A percentile compares a stretch with the other conserved stretches of the same genome.
phyloP scores from a whole-genome alignment of 2,113 vertebrate species.

The Callithrix jacchus region DNA sequence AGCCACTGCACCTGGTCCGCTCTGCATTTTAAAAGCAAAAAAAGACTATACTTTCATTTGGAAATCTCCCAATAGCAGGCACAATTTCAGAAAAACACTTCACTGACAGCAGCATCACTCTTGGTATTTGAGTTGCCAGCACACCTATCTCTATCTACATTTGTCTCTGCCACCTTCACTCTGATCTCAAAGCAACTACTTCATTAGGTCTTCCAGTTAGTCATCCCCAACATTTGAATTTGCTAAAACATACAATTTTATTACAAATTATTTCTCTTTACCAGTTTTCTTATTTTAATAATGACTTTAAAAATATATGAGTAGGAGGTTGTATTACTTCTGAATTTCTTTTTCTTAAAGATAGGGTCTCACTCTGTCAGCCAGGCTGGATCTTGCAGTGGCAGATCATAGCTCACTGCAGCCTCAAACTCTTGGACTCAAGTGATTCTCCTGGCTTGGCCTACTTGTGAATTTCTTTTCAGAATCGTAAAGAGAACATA shows the following conservation, averaged over 20 bases:
- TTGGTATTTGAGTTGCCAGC: not conserved
- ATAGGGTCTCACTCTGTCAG: no score
- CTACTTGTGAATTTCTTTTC: slow-evolving; percentile 37
- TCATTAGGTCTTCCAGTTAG: not conserved
- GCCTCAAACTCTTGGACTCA: no score
- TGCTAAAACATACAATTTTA: not conserved
- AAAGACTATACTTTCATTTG: not conserved
- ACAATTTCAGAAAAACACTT: not conserved
- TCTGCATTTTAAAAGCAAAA: not conserved
- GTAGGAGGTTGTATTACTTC: not conserved
- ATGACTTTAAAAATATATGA: not conserved
- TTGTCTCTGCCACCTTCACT: not conserved
- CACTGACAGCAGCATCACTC: not conserved
- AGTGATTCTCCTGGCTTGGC: not conserved
- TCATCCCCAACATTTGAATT: not conserved
- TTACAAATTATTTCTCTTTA: not conserved
- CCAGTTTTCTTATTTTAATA: slow-evolving; percentile 11
- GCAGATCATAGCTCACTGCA: no score
- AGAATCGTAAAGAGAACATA: not conserved
- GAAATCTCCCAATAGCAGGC: not conserved
- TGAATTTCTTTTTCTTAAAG: not conserved
- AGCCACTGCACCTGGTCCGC: no score
- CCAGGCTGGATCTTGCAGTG: no score
- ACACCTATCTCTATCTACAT: not conserved
- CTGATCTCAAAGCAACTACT: not conserved